Evolutionary conservation across 2,113 vertebrate species (phyloP), one percentile per base, ranked within the genome.

Genomic region (Montifringilla adamsi): DNA sequence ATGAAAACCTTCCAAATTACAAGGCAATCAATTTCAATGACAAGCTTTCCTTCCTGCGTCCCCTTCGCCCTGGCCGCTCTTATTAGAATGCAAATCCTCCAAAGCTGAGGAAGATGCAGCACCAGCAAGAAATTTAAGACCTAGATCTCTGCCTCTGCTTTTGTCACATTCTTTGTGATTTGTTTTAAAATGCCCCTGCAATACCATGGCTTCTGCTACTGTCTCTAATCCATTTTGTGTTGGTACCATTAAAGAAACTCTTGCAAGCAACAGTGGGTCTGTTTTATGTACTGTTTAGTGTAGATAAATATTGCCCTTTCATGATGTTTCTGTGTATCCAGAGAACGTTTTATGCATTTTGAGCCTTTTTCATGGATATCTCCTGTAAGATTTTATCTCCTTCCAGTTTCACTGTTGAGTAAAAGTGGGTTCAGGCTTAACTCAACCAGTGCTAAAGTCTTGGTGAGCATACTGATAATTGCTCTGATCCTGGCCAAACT

Each of bases 1-100:
- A 0, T 0, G 90, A 97, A 35, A 8, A 84, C 8, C 39, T 96
- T 44, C 92, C 89, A 4, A 4, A 77, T 47, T 95, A 96, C 62
- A 88, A 22, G 70, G n/a, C 87, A 33, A 90, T 90, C 47, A 62
- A 27, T 1, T 31, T 90, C n/a, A 31, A 83, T 2, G 18, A 96
- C 67, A 87, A 78, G 53, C 80, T 95, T 22, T 95, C 93, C 6
- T 95, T 84, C 58, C 78, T 97, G 62, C 93, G 73, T 4, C 95
- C 94, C 28, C 93, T 97, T 37, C 58, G 10, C 1, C 23, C 95
- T 5, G 95, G 96, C 18, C 21, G 15, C 18, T 59, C 15, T 16
- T 83, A 69, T 31, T 93, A 90, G 86, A 14, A 44, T n/a, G 47
- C 35, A 64, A n/a, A 46, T 15, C 49, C 27, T 46, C 2, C 11